Conservation (phyloP, 2,888 invertebrate genomes). For the Flexamia atlantica region DNA sequence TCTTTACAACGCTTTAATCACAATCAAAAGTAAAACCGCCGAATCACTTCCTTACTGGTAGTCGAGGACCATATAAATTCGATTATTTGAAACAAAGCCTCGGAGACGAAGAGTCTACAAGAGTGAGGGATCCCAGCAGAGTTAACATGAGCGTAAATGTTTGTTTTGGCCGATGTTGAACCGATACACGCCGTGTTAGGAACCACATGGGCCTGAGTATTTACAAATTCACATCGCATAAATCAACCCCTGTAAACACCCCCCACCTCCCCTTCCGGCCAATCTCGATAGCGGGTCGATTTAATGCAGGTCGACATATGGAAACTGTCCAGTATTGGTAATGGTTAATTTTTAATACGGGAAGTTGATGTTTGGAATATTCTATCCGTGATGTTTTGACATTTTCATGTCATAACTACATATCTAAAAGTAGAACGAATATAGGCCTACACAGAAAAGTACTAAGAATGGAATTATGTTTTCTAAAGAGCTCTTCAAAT, state of each 20-base stretch:
- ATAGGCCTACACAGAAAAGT: no score
- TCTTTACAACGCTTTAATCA: no score
- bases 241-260: slow-evolving; percentile 51
- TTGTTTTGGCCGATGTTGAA: slow-evolving; percentile 31
- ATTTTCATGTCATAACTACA: no score
- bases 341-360: slow-evolving; percentile 8
- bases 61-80: neutral
- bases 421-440: no score
- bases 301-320: neutral
- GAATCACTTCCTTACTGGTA: no score
- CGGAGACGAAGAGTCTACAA: slow-evolving; percentile 10
- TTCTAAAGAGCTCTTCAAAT: no score
- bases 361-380: slow-evolving; percentile 21
- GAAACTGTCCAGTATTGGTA: neutral
- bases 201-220: slow-evolving; percentile 49
- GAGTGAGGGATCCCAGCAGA: slow-evolving; percentile 28
- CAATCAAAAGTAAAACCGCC: no score
- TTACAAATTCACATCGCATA: slow-evolving; percentile 51
- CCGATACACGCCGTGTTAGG: slow-evolving; percentile 45
- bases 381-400: neutral
- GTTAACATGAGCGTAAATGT: slow-evolving; percentile 32
- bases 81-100: neutral
- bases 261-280: slow-evolving; percentile 39
- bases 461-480: no score
- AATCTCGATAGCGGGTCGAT: slow-evolving; percentile 6